Evolutionary conservation across 2,888 invertebrate species (phyloP), one percentile per base, ranked within the genome.

Genomic region (Meiosimyza platycephala): DNA sequence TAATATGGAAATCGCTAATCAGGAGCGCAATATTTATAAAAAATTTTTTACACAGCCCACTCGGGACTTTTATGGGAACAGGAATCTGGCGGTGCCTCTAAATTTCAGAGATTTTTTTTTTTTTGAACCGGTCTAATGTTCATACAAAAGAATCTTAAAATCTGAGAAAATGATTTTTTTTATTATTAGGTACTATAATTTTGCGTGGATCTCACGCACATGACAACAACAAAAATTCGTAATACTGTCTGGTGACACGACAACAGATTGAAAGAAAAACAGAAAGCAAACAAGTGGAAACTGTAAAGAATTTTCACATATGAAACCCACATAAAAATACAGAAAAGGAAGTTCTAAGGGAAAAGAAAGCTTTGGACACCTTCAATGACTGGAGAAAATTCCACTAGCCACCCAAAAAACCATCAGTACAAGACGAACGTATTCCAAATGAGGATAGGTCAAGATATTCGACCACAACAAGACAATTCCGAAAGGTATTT

Each of bases 361-460:
- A 62, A 22, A 28, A 62, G 28, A 62, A 62, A 62, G 22, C 18
- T 22, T 40, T 40, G 40, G 9, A 40, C 40, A 40, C 40, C 40
- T 28, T 6, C 40, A 9, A 1, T 40, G 40, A 40, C 6, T 40
- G 40, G 40, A 9, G 9, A 40, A 9, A 40, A 40, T 40, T 9
- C 9, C 40, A 40, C 9, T 40, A 40, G 9, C 40, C 40, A 40
- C 40, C 9, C 40, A 40, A 6, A 40, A 7, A 40, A 40, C 40
- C 40, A 40, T 40, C n/a, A 16, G 48, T 47, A 65, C 52, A 28
- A 52, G 64, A 33, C 68, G 73, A 79, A 76, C 73, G 75, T 15
- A 75, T 65, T 76, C 76, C 40, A 59, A 60, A 69, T 79, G 79
- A 77, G 76, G 80, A 77, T 78, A 80, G 80, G 80, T 79, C 80